These are phyloP conservation scores for Potamarius usumacintae DNA, from an alignment of 2,113 vertebrate genomes.

Conservation along the genomic window DNA sequence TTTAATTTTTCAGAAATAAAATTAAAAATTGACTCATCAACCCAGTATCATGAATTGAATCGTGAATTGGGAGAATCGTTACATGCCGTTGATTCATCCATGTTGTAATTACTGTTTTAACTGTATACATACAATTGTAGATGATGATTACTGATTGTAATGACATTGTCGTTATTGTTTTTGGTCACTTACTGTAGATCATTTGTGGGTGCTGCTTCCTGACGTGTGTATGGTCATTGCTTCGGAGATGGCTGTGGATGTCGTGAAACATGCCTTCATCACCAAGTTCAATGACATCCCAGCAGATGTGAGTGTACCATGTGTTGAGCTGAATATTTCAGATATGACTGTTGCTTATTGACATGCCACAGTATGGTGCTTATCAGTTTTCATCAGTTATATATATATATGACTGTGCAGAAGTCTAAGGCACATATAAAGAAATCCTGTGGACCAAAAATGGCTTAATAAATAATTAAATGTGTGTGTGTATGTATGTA, in stretches of 20 bases:
- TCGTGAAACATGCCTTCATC: constrained; percentile 98
- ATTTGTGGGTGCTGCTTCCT: constrained; percentile 96
- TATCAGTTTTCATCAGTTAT: background rate
- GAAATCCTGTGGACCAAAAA: too few relatives aligned
- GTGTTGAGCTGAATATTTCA: background rate
- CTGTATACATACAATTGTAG: background rate
- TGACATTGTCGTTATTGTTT: background rate
- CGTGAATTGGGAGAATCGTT: too few relatives aligned
- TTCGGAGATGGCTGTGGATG: constrained; percentile 92
- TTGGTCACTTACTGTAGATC: constrained; percentile 75
- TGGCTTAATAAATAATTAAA: too few relatives aligned
- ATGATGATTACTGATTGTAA: background rate
- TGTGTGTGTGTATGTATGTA: too few relatives aligned
- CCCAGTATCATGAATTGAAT: too few relatives aligned
- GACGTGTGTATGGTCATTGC: constrained; percentile 96
- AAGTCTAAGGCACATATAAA: too few relatives aligned
- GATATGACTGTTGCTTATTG: background rate
- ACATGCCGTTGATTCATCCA: background rate
- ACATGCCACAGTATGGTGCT: too few relatives aligned
- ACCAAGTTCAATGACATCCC: constrained; percentile 99
- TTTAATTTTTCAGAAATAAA: too few relatives aligned
- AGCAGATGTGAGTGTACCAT: constrained; percentile 86
- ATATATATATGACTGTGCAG: too few relatives aligned
- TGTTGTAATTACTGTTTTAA: background rate
- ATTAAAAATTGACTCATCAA: too few relatives aligned